A percentile compares a stretch with the other conserved stretches of the same genome.
phyloP scores from a whole-genome alignment of 1,140 invertebrate species.

The Ceratosolen fusciceps region DNA sequence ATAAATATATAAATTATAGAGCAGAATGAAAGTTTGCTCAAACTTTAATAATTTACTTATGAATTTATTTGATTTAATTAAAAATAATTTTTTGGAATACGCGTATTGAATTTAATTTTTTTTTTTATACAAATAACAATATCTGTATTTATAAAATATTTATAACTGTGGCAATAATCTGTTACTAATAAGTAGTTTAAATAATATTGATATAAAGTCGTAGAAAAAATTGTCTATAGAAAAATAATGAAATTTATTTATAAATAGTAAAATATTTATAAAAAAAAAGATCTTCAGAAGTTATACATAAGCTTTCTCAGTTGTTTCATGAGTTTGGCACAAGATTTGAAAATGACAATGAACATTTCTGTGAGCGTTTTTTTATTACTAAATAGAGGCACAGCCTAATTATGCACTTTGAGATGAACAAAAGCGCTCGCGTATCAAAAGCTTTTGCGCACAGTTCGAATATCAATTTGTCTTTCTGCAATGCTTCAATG shows the following conservation, averaged over 20 bases:
- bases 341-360: background rate
- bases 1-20: too few relatives aligned
- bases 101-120: background rate
- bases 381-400: background rate
- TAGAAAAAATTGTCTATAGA: too few relatives aligned
- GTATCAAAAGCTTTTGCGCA: constrained; percentile 55
- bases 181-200: too few relatives aligned
- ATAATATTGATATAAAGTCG: too few relatives aligned
- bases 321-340: background rate
- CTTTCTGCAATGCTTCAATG: constrained; percentile 66
- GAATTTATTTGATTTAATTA: too few relatives aligned
- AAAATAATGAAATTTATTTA: too few relatives aligned
- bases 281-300: too few relatives aligned
- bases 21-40: too few relatives aligned
- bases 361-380: background rate
- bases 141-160: background rate
- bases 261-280: too few relatives aligned
- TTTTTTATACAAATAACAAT: background rate
- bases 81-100: too few relatives aligned
- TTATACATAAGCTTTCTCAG: background rate
- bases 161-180: too few relatives aligned
- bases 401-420: background rate
- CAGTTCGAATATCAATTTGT: constrained; percentile 66
- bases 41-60: too few relatives aligned
- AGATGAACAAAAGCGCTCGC: constrained; percentile 8